Base-by-base conservation (phyloP, 2,797 vertebrate genomes). In the Chloroceryle inda region DNA sequence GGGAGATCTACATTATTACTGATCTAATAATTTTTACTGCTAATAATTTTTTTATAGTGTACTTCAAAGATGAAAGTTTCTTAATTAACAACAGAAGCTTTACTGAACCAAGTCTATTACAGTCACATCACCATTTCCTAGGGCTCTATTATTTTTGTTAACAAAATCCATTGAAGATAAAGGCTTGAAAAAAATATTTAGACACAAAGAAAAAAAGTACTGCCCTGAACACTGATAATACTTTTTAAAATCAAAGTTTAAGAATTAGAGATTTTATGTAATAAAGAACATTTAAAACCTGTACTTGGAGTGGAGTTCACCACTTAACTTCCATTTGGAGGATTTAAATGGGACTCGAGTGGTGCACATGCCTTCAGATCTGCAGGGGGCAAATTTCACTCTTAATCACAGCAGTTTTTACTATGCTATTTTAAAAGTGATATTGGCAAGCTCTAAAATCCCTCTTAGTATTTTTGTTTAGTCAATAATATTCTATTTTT, bases 31-130 rank as follows among this genome's bases (percentile, higher is more conserved):
- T n/a, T n/a, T n/a, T n/a, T n/a, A n/a, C n/a, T 92, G 80, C 78
- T 98, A 98, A 97, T 97, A 97, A 86, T 93, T 93, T 94, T 96
- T 97, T 85, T 88, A 71, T 90, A 95, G 72, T 95, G 47, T 78
- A 94, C 95, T 97, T 97, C 96, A 97, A 96, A 98, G 96, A 97
- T 92, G 92, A 97, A 98, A 97, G 95, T 98, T 98, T 97, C 97
- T 97, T 98, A 98, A 98, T 98, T 98, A 98, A 98, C 94, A 96
- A 72, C 92, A 97, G 91, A 97, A 97, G 92, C 89, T 97, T 97
- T 97, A 96, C 95, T 93, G 95, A 97, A 97, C 89, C 91, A 97
- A 97, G 92, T 94, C 94, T 97, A 96, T 97, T 98, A 96, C 97
- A 94, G 67, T 96, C 92, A 94, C 85, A 97, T 96, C 96, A 97